A percentile compares a stretch with the other conserved stretches of the same genome.
phyloP scores from a whole-genome alignment of 1,140 invertebrate genomes.

The Dendroctonus valens region DNA sequence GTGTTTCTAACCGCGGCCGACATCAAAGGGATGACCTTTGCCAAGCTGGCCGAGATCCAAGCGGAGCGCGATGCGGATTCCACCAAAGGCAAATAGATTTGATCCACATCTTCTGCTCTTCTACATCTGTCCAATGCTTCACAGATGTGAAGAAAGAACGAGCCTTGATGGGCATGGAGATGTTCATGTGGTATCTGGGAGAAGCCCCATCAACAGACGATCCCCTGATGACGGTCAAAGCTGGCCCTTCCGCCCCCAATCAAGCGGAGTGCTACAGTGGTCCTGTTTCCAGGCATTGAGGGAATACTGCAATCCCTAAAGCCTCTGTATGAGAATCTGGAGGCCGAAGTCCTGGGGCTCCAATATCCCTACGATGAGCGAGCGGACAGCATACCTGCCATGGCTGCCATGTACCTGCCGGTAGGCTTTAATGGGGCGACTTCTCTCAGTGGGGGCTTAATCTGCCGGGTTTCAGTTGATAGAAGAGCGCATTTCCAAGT shows the following conservation, averaged over 20 bases:
- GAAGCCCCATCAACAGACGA: slow-evolving; percentile 16
- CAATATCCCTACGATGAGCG: slow-evolving; percentile 57
- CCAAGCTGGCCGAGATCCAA: slow-evolving; percentile 36
- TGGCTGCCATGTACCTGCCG: slow-evolving; percentile 44
- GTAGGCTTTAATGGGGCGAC: slow-evolving; percentile 48
- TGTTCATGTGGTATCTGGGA: slow-evolving; percentile 28
- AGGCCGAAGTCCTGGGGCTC: slow-evolving; percentile 65
- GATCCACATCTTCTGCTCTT: neutral
- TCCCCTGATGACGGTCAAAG: neutral
- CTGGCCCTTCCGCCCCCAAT: neutral
- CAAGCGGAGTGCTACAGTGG: slow-evolving; percentile 55
- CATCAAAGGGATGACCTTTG: slow-evolving; percentile 55
- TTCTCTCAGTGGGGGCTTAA: neutral
- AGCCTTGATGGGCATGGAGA: slow-evolving; percentile 29
- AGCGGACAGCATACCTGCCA: slow-evolving; percentile 46
- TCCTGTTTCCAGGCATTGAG: slow-evolving; percentile 76
- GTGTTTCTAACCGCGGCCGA: slow-evolving; percentile 61
- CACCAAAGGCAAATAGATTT: slow-evolving; percentile 5
- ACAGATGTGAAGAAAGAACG: slow-evolving; percentile 12
- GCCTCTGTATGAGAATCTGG: slow-evolving; percentile 58
- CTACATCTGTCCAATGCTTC: neutral
- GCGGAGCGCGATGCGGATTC: slow-evolving; percentile 16
- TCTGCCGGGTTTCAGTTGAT: slow-evolving; percentile 16
- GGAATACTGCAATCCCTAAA: slow-evolving; percentile 63
- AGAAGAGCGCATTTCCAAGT: slow-evolving; percentile 25